Evolutionary conservation across 2,797 vertebrate genomes (phyloP).

Genomic region (Gephyroberyx darwinii): DNA sequence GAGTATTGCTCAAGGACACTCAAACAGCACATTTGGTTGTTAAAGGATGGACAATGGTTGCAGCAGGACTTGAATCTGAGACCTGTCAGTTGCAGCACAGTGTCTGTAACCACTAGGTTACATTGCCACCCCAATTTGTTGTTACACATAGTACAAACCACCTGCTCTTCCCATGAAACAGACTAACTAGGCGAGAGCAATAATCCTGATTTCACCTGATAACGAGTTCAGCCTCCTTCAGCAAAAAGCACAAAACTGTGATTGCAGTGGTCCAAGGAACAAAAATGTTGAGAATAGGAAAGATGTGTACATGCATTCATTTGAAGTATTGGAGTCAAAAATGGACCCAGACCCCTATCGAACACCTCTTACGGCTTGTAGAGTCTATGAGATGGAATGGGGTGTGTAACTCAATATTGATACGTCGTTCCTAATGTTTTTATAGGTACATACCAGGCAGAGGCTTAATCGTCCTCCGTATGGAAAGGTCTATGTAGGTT

Average conservation of each 20-base stretch:
- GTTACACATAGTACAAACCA: slow-evolving; percentile 9
- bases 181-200: slow-evolving; percentile 9
- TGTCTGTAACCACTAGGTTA: slow-evolving; percentile 15
- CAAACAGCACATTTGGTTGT: not conserved
- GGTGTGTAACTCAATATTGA: not conserved
- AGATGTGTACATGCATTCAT: too few relatives aligned
- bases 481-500: too few relatives aligned
- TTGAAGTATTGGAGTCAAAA: too few relatives aligned
- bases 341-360: too few relatives aligned
- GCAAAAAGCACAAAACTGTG: too few relatives aligned
- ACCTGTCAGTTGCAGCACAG: slow-evolving; percentile 10
- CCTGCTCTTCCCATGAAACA: not conserved
- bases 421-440: not conserved
- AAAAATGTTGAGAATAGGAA: too few relatives aligned
- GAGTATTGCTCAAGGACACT: slow-evolving; percentile 14
- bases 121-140: slow-evolving; percentile 27
- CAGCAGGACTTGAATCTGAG: slow-evolving; percentile 6
- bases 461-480: too few relatives aligned
- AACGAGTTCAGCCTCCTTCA: not conserved
- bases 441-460: too few relatives aligned
- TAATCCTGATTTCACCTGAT: slow-evolving; percentile 21
- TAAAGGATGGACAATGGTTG: slow-evolving; percentile 14
- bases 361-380: too few relatives aligned
- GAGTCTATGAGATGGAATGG: not conserved
- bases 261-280: too few relatives aligned